A percentile compares a stretch with the other conserved stretches of the same genome.
These are phyloP conservation scores for Rhinichthys osculus DNA, from an alignment of 2,797 vertebrate genomes.

Conservation along the genomic window DNA sequence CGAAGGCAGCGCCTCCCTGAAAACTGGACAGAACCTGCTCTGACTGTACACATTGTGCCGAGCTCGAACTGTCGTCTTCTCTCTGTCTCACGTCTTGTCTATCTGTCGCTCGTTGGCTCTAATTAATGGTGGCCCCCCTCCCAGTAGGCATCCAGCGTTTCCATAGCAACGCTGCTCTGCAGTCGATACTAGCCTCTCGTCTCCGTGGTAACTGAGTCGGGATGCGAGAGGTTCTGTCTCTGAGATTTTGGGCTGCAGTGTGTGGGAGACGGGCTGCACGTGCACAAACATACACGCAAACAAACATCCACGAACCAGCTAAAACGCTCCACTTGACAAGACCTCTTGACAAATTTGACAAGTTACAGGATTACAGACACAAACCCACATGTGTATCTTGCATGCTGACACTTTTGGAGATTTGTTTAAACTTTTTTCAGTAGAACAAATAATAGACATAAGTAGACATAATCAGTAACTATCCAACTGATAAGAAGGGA, in stretches of 20 bases:
- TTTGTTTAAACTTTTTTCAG: neutral
- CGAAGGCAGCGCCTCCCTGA: neutral
- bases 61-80: conserved; percentile 5
- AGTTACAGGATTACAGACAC: neutral
- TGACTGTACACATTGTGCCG: conserved; percentile 49
- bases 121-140: conserved; percentile 69
- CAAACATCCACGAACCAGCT: neutral
- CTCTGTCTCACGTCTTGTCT: conserved; percentile 35
- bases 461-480: neutral
- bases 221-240: conserved; percentile 58
- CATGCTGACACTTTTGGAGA: neutral
- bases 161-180: conserved; percentile 82
- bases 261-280: conserved; percentile 6
- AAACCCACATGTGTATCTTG: neutral
- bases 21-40: conserved; percentile 57
- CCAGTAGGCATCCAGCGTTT: conserved; percentile 80
- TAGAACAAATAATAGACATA: too few species aligned
- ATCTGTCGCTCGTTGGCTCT: conserved; percentile 57
- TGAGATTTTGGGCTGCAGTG: conserved; percentile 54
- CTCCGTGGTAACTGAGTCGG: conserved; percentile 74
- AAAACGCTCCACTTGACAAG: neutral
- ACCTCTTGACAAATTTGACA: neutral
- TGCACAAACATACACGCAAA: neutral
- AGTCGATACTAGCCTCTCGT: conserved; percentile 77
- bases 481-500: neutral